phyloP scores from a whole-genome alignment of 2,888 invertebrate genomes.

The Altica lythri region DNA sequence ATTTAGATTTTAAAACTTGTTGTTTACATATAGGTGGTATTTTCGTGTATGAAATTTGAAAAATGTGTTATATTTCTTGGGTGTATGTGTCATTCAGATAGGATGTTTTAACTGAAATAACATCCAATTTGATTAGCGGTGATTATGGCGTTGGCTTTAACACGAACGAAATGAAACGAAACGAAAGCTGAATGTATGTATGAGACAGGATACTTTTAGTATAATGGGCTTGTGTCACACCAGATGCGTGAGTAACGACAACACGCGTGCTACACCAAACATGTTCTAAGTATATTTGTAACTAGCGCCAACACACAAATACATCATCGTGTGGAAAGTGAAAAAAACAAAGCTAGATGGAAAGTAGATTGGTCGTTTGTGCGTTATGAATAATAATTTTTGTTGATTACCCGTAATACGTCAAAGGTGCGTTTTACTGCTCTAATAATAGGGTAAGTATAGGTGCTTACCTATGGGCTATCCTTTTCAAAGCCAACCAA shows the following conservation, averaged over 20 bases:
- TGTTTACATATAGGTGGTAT: no score
- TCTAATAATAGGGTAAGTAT: conserved; percentile 25
- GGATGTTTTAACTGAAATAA: conserved; percentile 22
- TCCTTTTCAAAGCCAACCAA: background rate
- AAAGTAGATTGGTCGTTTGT: conserved; percentile 24
- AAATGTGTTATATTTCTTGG: background rate
- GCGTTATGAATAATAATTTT: conserved; percentile 27
- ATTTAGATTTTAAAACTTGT: no score
- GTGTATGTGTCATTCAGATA: conserved; percentile 12
- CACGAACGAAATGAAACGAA: conserved; percentile 19
- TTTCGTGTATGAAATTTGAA: no score
- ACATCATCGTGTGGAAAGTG: conserved; percentile 16
- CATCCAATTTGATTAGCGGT: conserved; percentile 27
- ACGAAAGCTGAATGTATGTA: conserved; percentile 13
- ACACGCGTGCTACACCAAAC: conserved; percentile 35
- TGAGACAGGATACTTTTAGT: conserved; percentile 30
- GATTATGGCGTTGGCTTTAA: conserved; percentile 18
- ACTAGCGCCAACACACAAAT: conserved; percentile 17
- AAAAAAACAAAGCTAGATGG: conserved; percentile 25
- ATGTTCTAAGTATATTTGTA: conserved; percentile 24
- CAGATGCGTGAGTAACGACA: conserved; percentile 41
- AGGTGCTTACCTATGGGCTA: conserved; percentile 10
- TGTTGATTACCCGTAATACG: conserved; percentile 24
- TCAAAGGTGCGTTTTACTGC: conserved; percentile 24
- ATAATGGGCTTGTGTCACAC: conserved; percentile 34